Conservation (phyloP, 2,797 vertebrate species). For the Columba guinea region DNA sequence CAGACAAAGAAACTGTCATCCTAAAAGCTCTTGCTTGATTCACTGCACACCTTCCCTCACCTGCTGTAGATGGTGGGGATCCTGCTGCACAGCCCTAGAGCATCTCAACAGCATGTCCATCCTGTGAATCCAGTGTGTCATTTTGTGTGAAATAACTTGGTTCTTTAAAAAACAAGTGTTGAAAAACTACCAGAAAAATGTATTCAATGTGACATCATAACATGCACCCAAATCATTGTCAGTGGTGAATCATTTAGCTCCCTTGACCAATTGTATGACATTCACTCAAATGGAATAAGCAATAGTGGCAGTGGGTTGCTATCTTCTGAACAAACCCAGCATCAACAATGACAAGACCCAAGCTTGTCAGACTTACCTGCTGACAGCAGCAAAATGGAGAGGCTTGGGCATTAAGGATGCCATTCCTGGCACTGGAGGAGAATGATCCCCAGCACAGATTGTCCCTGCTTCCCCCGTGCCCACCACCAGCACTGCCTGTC, state of each 20-base stretch:
- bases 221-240: neutral
- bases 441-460: neutral
- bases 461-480: neutral
- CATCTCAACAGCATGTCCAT: neutral
- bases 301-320: neutral
- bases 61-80: neutral
- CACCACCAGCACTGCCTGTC: neutral
- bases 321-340: neutral
- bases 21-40: neutral
- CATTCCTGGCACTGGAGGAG: neutral
- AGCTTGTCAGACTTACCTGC: neutral
- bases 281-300: neutral
- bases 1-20: neutral
- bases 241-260: neutral
- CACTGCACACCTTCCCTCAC: neutral
- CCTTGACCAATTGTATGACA: neutral
- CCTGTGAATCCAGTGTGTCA: neutral
- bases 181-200: neutral
- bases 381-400: neutral
- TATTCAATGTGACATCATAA: neutral
- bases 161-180: neutral
- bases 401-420: neutral
- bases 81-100: neutral
- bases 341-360: neutral
- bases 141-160: neutral